Conservation (phyloP, 2,797 vertebrate species). For the Pristis pectinata region DNA sequence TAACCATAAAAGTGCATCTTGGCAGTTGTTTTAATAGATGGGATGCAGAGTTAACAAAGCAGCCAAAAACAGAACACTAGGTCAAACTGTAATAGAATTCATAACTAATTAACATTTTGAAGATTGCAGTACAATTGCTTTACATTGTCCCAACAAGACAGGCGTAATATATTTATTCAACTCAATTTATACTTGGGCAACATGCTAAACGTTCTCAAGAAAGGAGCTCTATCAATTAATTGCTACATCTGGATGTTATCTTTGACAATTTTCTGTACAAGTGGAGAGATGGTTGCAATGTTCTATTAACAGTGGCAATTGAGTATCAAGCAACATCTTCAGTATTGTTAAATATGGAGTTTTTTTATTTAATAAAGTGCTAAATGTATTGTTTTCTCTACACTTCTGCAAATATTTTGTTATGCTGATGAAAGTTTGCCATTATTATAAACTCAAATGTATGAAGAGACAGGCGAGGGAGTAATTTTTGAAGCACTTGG, state of each 20-base stretch:
- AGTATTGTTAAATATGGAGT: background rate
- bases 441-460: background rate
- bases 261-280: background rate
- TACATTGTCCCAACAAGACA: background rate
- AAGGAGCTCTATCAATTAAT: background rate
- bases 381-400: background rate
- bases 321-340: background rate
- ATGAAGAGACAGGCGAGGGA: background rate
- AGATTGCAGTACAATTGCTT: background rate
- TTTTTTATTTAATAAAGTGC: background rate
- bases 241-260: background rate
- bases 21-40: background rate
- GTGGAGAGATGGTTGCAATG: background rate
- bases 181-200: background rate
- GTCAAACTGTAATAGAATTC: background rate
- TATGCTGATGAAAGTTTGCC: background rate
- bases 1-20: slow-evolving; percentile 13
- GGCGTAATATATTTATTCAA: background rate
- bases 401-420: background rate
- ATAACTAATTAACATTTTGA: background rate
- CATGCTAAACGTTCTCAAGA: background rate
- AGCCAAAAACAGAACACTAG: background rate
- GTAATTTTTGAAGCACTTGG: background rate
- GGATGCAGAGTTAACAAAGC: background rate
- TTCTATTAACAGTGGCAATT: background rate